Conservation (phyloP, 2,888 invertebrate species). For the Phlogophora meticulosa region DNA sequence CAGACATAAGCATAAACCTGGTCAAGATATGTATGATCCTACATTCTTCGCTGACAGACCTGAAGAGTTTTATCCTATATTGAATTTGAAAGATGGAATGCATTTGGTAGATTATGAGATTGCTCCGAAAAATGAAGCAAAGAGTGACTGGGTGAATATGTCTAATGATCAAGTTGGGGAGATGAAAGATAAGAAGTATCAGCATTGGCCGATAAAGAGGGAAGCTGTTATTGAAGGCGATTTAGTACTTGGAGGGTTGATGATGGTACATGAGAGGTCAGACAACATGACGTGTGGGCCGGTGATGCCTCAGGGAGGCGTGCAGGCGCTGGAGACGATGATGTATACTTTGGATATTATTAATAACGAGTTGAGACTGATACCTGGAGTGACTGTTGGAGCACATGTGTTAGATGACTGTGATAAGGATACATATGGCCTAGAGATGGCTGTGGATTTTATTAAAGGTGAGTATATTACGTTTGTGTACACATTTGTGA, state of each 20-base stretch:
- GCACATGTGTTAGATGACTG: conserved; percentile 98
- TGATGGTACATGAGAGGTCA: conserved; percentile 98
- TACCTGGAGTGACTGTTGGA: conserved; percentile 95
- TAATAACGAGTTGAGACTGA: conserved; percentile 92
- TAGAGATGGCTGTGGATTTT: conserved; percentile 99
- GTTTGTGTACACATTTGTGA: background rate
- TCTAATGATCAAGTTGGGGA: conserved; percentile 84
- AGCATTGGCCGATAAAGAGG: conserved; percentile 95
- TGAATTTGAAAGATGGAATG: conserved; percentile 71
- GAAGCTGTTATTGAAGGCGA: conserved; percentile 97
- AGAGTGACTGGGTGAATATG: conserved; percentile 83
- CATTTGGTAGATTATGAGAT: conserved; percentile 74
- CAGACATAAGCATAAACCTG: conserved; percentile 82
- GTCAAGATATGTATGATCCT: conserved; percentile 63
- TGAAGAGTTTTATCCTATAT: conserved; percentile 71
- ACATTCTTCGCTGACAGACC: conserved; percentile 69
- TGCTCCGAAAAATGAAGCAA: conserved; percentile 71
- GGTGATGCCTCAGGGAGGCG: conserved; percentile 98
- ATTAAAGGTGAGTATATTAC: conserved; percentile 94
- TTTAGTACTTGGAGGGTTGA: conserved; percentile 96
- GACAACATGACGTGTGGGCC: conserved; percentile 97
- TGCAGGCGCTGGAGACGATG: conserved; percentile 98
- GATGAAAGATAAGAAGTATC: conserved; percentile 83
- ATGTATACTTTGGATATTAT: conserved; percentile 96
- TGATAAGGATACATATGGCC: conserved; percentile 98